Percentiles rank a stretch among this genome's conserved stretches.
These are phyloP conservation scores for Rhagologus leucostigma DNA, from an alignment of 2,113 vertebrate species.

Conservation along the genomic window DNA sequence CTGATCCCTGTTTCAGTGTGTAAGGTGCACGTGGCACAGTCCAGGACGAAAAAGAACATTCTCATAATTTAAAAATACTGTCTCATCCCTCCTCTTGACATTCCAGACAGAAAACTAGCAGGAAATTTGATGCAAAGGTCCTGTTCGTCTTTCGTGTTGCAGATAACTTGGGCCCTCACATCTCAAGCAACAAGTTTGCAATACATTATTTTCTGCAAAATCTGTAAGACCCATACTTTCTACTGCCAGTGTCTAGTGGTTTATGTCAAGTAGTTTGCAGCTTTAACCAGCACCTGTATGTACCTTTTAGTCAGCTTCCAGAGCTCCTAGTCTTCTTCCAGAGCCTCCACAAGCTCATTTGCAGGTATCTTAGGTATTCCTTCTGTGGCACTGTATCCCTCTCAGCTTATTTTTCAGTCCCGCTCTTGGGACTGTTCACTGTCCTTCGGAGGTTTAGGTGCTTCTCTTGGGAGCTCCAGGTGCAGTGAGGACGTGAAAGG, in stretches of 20 bases:
- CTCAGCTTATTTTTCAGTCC: not conserved
- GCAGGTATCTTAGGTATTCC: not conserved
- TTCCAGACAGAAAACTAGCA: not conserved
- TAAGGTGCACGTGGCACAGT: not conserved
- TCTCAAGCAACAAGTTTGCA: not conserved
- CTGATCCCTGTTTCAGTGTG: not conserved
- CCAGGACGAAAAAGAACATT: not conserved
- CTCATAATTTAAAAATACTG: not conserved
- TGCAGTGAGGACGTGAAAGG: not conserved
- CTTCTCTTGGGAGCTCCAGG: not conserved
- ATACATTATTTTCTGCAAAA: not conserved
- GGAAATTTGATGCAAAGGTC: not conserved
- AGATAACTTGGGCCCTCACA: not conserved
- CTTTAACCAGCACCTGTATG: not conserved
- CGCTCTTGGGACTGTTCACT: not conserved
- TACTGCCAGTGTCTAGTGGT: not conserved
- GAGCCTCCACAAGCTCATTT: not conserved
- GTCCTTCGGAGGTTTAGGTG: not conserved
- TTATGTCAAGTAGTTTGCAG: not conserved
- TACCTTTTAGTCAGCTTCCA: not conserved
- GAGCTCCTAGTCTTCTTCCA: not conserved
- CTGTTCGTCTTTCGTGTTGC: not conserved
- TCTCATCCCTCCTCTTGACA: not conserved
- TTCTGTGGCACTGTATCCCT: not conserved
- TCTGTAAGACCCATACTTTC: not conserved